Base-by-base conservation (phyloP, 2,113 vertebrate genomes). In the Falco punctatus region DNA sequence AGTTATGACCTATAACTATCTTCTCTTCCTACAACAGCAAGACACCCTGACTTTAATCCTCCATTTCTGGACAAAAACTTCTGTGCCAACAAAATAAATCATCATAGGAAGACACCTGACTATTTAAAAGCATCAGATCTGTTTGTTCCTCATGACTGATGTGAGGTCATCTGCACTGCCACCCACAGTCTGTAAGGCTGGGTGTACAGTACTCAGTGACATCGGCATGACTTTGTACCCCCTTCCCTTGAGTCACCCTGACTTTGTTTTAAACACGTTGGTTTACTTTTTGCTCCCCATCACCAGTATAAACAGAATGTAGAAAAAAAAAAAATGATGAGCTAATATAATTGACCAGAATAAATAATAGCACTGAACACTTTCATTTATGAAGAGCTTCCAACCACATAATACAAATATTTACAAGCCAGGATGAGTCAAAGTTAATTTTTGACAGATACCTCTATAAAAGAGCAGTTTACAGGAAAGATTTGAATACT, bases 81-180 rank as follows among this genome's bases (percentile, higher is more conserved):
- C 48, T 52, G 30, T 86, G 93, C 46, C 42, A 81, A 74, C 15
- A 79, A 78, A 86, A 89, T 59, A 52, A 84, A 84, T 74, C 61
- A 67, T 19, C 65, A 27, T 2, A 1, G 15, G 28, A 87, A 81
- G 30, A 67, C 55, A 81, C 6, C 21, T 59, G 28, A 30, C 42
- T 92, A 30, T 92, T 91, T 94, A 59, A 79, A 96, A 89, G 4
- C 38, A 71, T 89, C 48, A 55, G 15, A 24, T 81, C 55, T 81
- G n/a, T 74, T 92, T 94, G 55, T 15, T 59, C 16, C n/a, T 69
- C 67, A 88, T 85, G 82, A 90, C 5, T 86, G 42, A 88, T 85
- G 30, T 1, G 6, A 90, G 58, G 33, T 73, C 27, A 66, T 77
- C 67, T 40, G 15, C 0, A 0, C 15, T 64, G 28, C 24, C 40